These are phyloP conservation scores for Phymastichus coffea DNA, from an alignment of 1,140 invertebrate genomes.

Conservation along the genomic window DNA sequence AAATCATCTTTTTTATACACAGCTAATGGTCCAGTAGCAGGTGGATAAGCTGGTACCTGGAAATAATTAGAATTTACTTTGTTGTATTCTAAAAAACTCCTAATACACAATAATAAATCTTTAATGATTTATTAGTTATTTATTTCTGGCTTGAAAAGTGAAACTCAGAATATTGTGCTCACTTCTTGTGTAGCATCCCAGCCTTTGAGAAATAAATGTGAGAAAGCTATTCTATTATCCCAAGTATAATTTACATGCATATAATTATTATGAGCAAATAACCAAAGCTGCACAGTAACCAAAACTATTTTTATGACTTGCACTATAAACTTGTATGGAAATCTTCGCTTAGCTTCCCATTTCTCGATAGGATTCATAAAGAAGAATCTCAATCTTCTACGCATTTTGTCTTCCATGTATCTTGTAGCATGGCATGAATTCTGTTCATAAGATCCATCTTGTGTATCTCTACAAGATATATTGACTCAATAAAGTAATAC, in stretches of 20 bases:
- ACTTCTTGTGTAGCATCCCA: constrained; percentile 90
- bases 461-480: not conserved
- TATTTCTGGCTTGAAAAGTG: no score
- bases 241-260: constrained; percentile 93
- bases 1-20: constrained; percentile 87
- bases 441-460: not conserved
- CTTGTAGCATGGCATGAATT: not conserved
- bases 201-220: constrained; percentile 85
- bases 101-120: no score
- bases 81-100: no score
- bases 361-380: constrained; percentile 99
- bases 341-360: constrained; percentile 85
- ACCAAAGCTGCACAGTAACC: constrained; percentile 88
- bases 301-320: constrained; percentile 95
- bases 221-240: constrained; percentile 90
- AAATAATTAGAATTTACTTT: no score
- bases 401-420: constrained; percentile 70
- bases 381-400: constrained; percentile 87
- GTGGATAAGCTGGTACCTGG: constrained; percentile 78
- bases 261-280: constrained; percentile 93
- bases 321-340: constrained; percentile 94
- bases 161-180: no score
- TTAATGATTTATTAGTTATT: no score
- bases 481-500: not conserved
- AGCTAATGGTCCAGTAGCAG: constrained; percentile 84